Base-by-base conservation (phyloP, 2,113 vertebrate genomes). In the Prinia subflava region DNA sequence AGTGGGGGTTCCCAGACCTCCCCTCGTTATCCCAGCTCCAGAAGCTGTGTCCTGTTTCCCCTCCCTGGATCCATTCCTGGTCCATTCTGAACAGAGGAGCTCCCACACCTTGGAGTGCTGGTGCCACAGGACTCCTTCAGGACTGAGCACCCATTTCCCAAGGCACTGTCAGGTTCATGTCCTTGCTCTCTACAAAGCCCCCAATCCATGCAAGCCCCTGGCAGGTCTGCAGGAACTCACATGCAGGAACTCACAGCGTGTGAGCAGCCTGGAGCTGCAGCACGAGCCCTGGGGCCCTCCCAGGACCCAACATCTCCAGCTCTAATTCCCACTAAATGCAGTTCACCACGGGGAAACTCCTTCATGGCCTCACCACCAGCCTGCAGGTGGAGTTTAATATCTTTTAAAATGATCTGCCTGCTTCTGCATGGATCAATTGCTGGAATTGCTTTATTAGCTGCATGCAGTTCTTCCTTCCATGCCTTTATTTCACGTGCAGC, bases 401-500 rank as follows among this genome's bases (percentile, higher is more conserved):
- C 35, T 57, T 65, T 30, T 35, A 18, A 70, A 81, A 87, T 73
- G 10, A 56, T 37, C 27, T 78, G 24, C 57, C n/a, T 68, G 15
- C 37, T 55, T 57, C 35, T 57, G 59, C 14, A 17, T 14, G 68
- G 50, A 46, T 93, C 28, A 22, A 15, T 76, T 73, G 46, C n/a
- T 74, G 10, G 21, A 79, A 12, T 44, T 23, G 81, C 18, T 53
- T 53, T 64, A 39, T 90, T 89, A 98, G 98, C 98, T 76, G 93
- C 62, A 50, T 98, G 97, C 89, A 95, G 94, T 71, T 98, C 97
- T 18, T 91, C 46, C 37, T 97, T 98, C 95, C 98, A 98, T 64
- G 98, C 95, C 37, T 97, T 99, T 50, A 97, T 98, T 94, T 99
- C 98, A 44, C 98, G 98, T 81, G 97, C 98, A 97, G 98, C 95